Conservation (phyloP, 2,888 invertebrate genomes). For the Osmoderma eremita region DNA sequence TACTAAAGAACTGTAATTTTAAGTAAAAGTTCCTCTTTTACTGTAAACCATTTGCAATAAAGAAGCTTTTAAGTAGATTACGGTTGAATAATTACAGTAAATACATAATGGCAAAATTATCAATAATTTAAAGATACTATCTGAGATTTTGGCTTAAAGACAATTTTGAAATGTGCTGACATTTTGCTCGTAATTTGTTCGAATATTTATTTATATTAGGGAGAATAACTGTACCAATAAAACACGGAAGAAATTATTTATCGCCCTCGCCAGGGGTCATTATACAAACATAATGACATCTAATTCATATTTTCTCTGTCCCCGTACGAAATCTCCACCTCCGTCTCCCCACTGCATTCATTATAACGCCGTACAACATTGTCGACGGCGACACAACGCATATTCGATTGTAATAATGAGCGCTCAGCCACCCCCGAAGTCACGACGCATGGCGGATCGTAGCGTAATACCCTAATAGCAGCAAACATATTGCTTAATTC, state of each 20-base stretch:
- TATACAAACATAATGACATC: slow-evolving; percentile 21
- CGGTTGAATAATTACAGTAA: no score
- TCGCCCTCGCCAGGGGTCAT: slow-evolving; percentile 5
- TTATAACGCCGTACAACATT: slow-evolving; percentile 31
- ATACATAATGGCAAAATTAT: no score
- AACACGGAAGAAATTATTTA: background rate
- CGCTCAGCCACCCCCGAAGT: slow-evolving; percentile 38
- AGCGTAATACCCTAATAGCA: slow-evolving; percentile 59
- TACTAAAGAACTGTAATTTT: no score
- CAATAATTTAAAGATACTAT: no score
- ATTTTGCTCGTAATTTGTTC: no score
- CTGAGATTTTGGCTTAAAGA: no score
- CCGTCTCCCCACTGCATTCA: slow-evolving; percentile 28
- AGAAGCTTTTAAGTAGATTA: no score
- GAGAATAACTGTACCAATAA: no score
- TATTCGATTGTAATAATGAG: slow-evolving; percentile 41
- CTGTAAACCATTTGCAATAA: no score
- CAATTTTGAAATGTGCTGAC: no score
- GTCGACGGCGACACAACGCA: slow-evolving; percentile 30
- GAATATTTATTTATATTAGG: no score
- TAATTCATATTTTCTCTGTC: slow-evolving; percentile 29
- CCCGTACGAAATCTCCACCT: slow-evolving; percentile 30
- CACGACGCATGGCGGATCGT: slow-evolving; percentile 53
- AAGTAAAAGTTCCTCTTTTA: no score
- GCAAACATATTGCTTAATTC: slow-evolving; percentile 65